Conservation (phyloP, 1,140 invertebrate genomes). For the Halyomorpha halys region DNA sequence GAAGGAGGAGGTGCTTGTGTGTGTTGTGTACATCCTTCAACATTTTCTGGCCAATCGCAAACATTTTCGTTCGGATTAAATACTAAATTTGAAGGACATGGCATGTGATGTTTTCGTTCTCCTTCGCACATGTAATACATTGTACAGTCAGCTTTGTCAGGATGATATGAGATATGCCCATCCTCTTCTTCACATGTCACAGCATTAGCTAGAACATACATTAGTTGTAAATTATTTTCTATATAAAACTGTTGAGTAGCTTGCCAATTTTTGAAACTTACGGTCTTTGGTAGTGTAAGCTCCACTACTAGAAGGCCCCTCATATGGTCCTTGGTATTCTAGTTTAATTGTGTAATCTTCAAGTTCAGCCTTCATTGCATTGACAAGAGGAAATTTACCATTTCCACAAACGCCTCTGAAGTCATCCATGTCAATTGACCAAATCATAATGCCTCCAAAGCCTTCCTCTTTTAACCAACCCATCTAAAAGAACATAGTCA, state of each 20-base stretch:
- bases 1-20: conserved; percentile 57
- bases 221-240: not conserved
- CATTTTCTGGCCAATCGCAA: conserved; percentile 93
- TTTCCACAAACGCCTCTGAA: conserved; percentile 81
- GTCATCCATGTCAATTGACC: conserved; percentile 94
- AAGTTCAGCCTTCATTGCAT: conserved; percentile 74
- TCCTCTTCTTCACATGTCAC: conserved; percentile 85
- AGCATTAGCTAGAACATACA: conserved; percentile 59
- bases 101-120: conserved; percentile 91
- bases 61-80: conserved; percentile 90
- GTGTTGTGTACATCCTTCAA: conserved; percentile 73
- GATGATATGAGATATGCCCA: conserved; percentile 85
- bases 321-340: conserved; percentile 80
- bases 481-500: conserved; percentile 49
- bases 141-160: conserved; percentile 81
- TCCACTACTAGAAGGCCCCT: conserved; percentile 52
- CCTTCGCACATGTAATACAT: conserved; percentile 95
- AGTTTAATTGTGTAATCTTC: conserved; percentile 70
- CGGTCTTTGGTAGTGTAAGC: conserved; percentile 78
- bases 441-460: conserved; percentile 94
- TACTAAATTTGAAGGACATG: conserved; percentile 86
- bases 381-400: conserved; percentile 81
- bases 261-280: conserved; percentile 43
- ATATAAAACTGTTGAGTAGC: too few species aligned
- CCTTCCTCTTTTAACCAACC: conserved; percentile 87